Evolutionary conservation across 2,113 vertebrate species (phyloP).

Genomic region (Channa argus): DNA sequence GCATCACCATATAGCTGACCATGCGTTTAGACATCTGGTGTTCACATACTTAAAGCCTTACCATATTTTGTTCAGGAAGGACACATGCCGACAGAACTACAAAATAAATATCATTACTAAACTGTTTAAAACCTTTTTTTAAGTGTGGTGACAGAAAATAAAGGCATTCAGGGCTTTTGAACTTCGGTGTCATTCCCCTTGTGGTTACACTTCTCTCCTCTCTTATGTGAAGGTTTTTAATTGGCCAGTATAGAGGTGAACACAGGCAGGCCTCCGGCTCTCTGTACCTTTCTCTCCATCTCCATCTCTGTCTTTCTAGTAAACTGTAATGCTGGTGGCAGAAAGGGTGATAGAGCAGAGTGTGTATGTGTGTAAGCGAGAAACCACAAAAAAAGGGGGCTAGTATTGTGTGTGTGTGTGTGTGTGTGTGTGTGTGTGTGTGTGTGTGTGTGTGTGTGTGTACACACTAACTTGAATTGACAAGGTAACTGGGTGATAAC

Average conservation of each 20-base stretch:
- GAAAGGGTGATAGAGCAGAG: neutral
- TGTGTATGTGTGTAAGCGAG: neutral
- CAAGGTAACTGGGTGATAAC: conserved; percentile 57
- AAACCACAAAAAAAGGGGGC: neutral
- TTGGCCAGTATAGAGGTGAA: neutral
- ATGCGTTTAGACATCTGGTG: conserved; percentile 23
- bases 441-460: neutral
- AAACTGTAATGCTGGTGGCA: conserved; percentile 23
- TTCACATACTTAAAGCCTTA: neutral
- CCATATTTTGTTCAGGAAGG: conserved; percentile 18
- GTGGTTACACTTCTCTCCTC: neutral
- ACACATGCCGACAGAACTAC: too few relatives aligned
- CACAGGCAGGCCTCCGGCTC: neutral
- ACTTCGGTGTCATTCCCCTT: neutral
- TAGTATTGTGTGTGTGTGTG: neutral
- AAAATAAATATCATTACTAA: too few relatives aligned
- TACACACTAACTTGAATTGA: conserved; percentile 33
- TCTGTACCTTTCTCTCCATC: neutral
- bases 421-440: neutral
- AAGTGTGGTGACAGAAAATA: neutral
- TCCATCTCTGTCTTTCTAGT: neutral
- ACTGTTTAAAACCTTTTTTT: too few relatives aligned
- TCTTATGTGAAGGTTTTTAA: neutral
- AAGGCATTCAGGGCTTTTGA: neutral
- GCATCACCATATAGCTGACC: neutral